A percentile compares a stretch with the other conserved stretches of the same genome.
phyloP scores from a whole-genome alignment of 2,113 vertebrate genomes.

The Onychorhynchus coronatus region DNA sequence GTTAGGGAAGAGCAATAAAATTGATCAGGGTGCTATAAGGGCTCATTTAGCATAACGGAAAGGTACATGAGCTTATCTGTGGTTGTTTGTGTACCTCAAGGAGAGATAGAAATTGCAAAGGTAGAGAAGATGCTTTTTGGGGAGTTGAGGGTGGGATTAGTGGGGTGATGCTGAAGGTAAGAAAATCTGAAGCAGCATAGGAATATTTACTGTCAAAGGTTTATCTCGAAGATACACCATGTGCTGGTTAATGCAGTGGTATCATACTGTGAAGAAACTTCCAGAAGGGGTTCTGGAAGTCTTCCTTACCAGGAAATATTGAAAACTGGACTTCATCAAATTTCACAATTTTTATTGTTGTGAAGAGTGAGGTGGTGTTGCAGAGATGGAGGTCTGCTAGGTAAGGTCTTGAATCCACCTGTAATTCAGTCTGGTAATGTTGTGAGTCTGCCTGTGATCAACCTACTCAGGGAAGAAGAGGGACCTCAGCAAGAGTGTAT shows the following conservation, averaged over 20 bases:
- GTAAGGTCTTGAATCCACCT: not conserved
- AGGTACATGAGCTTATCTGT: not conserved
- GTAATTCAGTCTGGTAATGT: not conserved
- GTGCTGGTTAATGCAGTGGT: not conserved
- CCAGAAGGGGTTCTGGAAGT: not conserved
- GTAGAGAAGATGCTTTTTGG: not conserved
- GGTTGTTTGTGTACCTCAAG: not conserved
- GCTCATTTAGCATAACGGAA: not conserved
- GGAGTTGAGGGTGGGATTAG: not conserved
- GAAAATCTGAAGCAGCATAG: not conserved
- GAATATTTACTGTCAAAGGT: not conserved
- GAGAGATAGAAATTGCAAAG: not conserved
- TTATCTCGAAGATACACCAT: not conserved
- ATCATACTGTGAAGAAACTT: not conserved
- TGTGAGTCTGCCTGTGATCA: not conserved
- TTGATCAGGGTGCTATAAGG: not conserved
- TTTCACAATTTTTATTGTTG: not conserved
- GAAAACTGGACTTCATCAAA: not conserved
- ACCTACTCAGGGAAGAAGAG: not conserved
- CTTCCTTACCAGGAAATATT: not conserved
- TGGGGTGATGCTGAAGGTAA: not conserved
- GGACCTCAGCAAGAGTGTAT: not conserved
- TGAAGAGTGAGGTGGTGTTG: not conserved
- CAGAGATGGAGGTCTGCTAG: not conserved
- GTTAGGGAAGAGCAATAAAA: not conserved